phyloP scores from a whole-genome alignment of 2,113 vertebrate species.

The Eupsittula cactorum region DNA sequence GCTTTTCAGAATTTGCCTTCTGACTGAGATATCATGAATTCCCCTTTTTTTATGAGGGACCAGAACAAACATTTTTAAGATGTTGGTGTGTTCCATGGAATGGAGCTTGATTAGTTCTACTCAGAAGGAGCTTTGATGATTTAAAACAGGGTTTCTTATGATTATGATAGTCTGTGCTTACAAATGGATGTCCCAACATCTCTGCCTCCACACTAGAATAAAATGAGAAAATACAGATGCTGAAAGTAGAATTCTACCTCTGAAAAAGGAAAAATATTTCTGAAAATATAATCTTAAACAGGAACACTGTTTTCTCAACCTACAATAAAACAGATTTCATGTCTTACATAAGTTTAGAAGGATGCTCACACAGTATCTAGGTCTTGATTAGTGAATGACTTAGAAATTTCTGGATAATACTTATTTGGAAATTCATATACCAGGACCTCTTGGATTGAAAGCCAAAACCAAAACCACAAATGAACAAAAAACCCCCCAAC shows the following conservation, averaged over 20 bases:
- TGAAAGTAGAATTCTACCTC: not conserved
- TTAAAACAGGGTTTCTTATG: not conserved
- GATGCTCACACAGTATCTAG: not conserved
- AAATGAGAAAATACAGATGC: not conserved
- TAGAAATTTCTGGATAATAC: not conserved
- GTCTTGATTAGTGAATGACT: not conserved
- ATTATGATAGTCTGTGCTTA: not conserved
- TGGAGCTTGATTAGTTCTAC: not conserved
- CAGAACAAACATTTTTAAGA: not conserved
- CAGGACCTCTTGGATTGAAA: not conserved
- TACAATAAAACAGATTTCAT: not conserved
- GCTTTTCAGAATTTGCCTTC: not conserved
- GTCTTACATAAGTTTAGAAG: not conserved
- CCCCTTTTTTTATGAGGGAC: not conserved
- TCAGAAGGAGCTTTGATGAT: not conserved
- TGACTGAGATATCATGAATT: not conserved
- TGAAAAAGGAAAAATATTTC: not conserved
- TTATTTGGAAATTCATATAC: not conserved
- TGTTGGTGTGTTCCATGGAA: not conserved
- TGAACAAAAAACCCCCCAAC: rapidly evolving
- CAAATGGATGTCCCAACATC: not conserved
- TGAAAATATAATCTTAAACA: not conserved
- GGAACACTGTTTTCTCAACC: not conserved
- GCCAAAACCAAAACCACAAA: rapidly evolving
- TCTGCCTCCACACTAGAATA: not conserved